Percentiles rank a stretch among this genome's conserved stretches.
Evolutionary conservation across 2,113 vertebrate species (phyloP).

Genomic region (Zosterops japonicus): DNA sequence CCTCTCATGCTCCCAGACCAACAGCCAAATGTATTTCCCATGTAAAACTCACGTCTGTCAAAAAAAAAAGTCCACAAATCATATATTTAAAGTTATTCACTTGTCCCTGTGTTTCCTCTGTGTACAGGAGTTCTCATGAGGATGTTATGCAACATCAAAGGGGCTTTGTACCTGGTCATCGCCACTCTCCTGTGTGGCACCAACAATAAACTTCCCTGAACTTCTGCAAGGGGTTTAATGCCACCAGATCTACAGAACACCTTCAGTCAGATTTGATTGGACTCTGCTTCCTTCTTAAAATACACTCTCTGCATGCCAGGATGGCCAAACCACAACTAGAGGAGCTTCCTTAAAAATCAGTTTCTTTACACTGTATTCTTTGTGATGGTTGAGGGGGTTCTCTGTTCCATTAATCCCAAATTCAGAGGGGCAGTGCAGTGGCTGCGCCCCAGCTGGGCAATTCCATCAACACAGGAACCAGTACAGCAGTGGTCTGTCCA

Average conservation of each 20-base stretch:
- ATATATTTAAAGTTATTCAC: background rate
- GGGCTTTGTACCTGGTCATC: background rate
- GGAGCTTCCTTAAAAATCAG: background rate
- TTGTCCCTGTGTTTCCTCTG: background rate
- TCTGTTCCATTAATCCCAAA: background rate
- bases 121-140: background rate
- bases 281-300: background rate
- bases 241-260: background rate
- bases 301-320: fast-evolving
- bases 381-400: background rate
- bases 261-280: background rate
- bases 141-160: background rate
- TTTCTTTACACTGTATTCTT: background rate
- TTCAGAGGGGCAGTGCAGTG: background rate
- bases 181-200: background rate
- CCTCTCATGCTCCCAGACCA: background rate
- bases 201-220: background rate
- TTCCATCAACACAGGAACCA: background rate
- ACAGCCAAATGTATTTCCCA: background rate
- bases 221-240: background rate
- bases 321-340: background rate
- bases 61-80: background rate
- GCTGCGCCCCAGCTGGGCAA: background rate
- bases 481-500: background rate
- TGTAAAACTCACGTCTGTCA: background rate